These are phyloP conservation scores for Erpetoichthys calabaricus DNA, from an alignment of 2,797 vertebrate genomes.

Conservation along the genomic window DNA sequence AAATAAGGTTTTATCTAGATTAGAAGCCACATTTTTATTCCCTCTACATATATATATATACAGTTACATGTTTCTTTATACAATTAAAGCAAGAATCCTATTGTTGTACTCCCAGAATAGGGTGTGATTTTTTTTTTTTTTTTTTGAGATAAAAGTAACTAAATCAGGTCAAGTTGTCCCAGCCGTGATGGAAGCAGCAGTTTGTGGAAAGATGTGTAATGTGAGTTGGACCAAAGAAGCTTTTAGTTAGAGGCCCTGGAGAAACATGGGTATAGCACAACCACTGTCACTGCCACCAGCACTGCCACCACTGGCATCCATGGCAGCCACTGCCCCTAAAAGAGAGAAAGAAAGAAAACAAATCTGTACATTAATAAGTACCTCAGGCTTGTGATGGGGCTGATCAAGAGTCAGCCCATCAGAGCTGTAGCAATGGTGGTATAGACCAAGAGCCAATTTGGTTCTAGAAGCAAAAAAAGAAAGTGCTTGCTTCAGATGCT, in stretches of 20 bases:
- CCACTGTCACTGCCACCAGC: conserved; percentile 86
- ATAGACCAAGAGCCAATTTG: too few relatives aligned
- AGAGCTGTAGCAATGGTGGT: too few relatives aligned
- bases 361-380: too few relatives aligned
- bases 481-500: too few relatives aligned
- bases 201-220: conserved; percentile 52
- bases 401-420: too few relatives aligned
- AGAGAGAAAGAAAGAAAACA: conserved; percentile 44
- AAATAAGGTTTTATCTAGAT: conserved; percentile 70
- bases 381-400: too few relatives aligned
- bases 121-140: conserved; percentile 25
- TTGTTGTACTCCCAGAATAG: conserved; percentile 53
- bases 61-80: conserved; percentile 80
- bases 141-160: conserved; percentile 62
- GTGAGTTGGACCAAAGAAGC: conserved; percentile 51
- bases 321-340: conserved; percentile 83
- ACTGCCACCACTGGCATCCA: conserved; percentile 94
- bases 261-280: conserved; percentile 86
- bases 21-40: conserved; percentile 84
- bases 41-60: conserved; percentile 82
- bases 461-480: too few relatives aligned
- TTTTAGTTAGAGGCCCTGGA: conserved; percentile 85
- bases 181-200: conserved; percentile 18
- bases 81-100: conserved; percentile 75
- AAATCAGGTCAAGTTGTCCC: conserved; percentile 52